These are phyloP conservation scores for Falco biarmicus DNA, from an alignment of 2,797 vertebrate genomes.

Conservation along the genomic window DNA sequence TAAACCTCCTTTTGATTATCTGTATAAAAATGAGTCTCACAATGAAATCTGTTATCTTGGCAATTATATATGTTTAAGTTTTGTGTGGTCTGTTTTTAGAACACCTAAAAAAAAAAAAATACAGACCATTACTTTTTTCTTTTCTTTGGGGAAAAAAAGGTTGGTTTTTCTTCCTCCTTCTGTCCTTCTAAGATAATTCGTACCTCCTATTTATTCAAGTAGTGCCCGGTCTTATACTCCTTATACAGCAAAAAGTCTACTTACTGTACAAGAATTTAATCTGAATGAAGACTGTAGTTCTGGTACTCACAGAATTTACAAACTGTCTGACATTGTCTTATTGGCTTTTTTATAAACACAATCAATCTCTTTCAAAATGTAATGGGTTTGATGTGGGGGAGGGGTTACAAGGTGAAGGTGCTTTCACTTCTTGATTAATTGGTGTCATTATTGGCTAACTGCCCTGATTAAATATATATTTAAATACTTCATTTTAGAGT, in stretches of 20 bases:
- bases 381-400: constrained; percentile 49
- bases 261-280: background rate
- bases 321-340: constrained; percentile 64
- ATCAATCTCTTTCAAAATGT: constrained; percentile 70
- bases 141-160: rapidly evolving
- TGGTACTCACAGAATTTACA: background rate
- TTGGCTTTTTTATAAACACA: constrained; percentile 59
- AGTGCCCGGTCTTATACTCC: background rate
- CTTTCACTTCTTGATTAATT: constrained; percentile 77
- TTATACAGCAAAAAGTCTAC: background rate
- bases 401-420: constrained; percentile 63
- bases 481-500: constrained; percentile 51
- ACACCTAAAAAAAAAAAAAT: background rate
- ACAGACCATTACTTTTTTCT: background rate
- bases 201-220: background rate
- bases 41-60: background rate
- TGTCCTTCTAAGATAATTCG: background rate
- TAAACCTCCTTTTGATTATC: background rate
- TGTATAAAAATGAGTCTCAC: background rate
- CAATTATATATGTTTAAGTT: background rate
- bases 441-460: constrained; percentile 70
- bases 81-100: background rate
- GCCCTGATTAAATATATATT: constrained; percentile 67
- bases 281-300: background rate
- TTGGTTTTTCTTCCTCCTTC: background rate